Evolutionary conservation across 1,140 invertebrate species (phyloP).

Genomic region (Zaprionus taronus): DNA sequence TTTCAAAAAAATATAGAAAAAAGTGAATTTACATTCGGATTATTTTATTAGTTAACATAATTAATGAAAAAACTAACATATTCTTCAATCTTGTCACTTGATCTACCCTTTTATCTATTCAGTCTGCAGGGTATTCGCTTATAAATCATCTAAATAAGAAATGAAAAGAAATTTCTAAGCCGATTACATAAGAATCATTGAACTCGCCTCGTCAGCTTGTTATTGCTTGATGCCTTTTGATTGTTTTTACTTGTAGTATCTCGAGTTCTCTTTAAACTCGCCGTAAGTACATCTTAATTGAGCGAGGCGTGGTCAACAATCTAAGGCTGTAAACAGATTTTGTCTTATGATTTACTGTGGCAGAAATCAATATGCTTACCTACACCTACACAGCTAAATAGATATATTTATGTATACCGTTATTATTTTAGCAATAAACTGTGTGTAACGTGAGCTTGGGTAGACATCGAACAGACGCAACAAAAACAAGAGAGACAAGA

Average conservation of each 20-base stretch:
- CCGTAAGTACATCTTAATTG: slow-evolving; percentile 2
- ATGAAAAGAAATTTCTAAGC: slow-evolving; percentile 4
- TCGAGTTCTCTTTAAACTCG: background rate
- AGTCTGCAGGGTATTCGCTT: background rate
- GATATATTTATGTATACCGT: background rate
- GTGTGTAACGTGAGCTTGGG: background rate
- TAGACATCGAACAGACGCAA: slow-evolving; percentile 50
- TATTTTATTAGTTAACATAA: no score
- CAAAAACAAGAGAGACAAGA: background rate
- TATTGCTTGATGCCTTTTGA: background rate
- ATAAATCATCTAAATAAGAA: background rate
- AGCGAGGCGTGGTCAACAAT: slow-evolving; percentile 1
- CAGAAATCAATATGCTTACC: slow-evolving; percentile 6
- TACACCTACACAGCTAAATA: background rate
- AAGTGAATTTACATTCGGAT: no score
- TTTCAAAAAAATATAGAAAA: no score
- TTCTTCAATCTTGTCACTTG: no score
- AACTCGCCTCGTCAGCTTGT: background rate
- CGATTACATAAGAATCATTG: background rate
- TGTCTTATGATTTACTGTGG: background rate
- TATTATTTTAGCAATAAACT: background rate
- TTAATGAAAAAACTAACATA: no score
- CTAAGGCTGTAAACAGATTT: background rate
- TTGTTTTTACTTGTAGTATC: background rate
- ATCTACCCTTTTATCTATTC: no score